A percentile compares a stretch with the other conserved stretches of the same genome.
Conservation (phyloP, 2,797 vertebrate species). For the Novumbra hubbsi region DNA sequence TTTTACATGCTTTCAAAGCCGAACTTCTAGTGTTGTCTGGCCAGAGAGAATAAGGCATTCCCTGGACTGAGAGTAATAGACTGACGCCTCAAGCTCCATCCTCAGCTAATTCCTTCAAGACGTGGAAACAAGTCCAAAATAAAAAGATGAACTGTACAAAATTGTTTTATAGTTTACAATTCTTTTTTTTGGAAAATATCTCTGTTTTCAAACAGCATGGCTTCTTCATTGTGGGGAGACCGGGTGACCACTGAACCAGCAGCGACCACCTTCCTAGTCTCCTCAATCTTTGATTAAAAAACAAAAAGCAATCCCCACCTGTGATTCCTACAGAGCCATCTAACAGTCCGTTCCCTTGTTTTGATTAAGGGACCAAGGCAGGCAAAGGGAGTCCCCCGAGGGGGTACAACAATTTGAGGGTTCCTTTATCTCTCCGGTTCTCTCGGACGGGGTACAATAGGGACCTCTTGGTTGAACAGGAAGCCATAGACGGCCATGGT, state of each 20-base stretch:
- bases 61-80: constrained; percentile 59
- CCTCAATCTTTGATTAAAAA: constrained; percentile 52
- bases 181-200: constrained; percentile 81
- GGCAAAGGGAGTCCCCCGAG: background rate
- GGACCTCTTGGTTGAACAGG: constrained; percentile 67
- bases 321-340: constrained; percentile 77
- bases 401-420: constrained; percentile 29
- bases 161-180: constrained; percentile 75
- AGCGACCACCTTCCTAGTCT: constrained; percentile 65
- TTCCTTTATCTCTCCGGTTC: constrained; percentile 68
- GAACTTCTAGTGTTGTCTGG: constrained; percentile 55
- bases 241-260: constrained; percentile 68
- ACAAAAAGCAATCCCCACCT: constrained; percentile 65
- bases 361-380: constrained; percentile 11
- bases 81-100: constrained; percentile 50
- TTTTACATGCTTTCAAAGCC: constrained; percentile 41
- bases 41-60: constrained; percentile 75
- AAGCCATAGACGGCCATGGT: constrained; percentile 69
- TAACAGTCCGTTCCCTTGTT: constrained; percentile 60
- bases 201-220: constrained; percentile 74
- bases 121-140: constrained; percentile 58
- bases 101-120: constrained; percentile 54
- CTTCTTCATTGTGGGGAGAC: constrained; percentile 66
- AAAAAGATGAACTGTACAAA: constrained; percentile 78
- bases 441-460: constrained; percentile 52